These are phyloP conservation scores for Galeruca laticollis DNA, from an alignment of 2,888 invertebrate species.

Conservation along the genomic window DNA sequence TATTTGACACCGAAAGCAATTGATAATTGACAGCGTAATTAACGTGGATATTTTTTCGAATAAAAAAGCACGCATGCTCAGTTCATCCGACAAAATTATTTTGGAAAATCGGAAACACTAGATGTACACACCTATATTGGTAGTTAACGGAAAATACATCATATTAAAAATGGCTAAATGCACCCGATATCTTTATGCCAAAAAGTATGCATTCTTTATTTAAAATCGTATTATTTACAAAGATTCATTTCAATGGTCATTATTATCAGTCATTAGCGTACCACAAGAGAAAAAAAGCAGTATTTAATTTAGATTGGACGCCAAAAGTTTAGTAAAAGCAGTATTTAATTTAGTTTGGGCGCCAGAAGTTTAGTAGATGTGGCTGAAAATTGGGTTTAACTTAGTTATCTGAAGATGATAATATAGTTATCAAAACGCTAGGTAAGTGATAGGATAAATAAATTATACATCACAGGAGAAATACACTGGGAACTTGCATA, in stretches of 20 bases:
- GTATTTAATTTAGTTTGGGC: too few relatives aligned
- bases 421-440: too few relatives aligned
- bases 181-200: constrained; percentile 50
- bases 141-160: constrained; percentile 17
- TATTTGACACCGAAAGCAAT: constrained; percentile 28
- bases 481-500: too few relatives aligned
- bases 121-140: constrained; percentile 22
- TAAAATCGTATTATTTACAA: neutral
- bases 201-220: constrained; percentile 17
- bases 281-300: too few relatives aligned
- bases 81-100: constrained; percentile 30
- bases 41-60: constrained; percentile 22
- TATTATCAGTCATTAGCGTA: neutral
- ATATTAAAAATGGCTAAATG: constrained; percentile 48
- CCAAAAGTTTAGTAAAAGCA: too few relatives aligned
- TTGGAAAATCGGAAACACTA: constrained; percentile 29
- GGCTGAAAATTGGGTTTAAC: too few relatives aligned
- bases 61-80: constrained; percentile 30
- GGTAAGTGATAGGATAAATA: too few relatives aligned
- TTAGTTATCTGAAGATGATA: too few relatives aligned
- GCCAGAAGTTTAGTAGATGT: too few relatives aligned
- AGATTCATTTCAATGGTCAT: neutral
- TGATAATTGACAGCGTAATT: constrained; percentile 29
- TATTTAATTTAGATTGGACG: too few relatives aligned
- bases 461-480: too few relatives aligned